Percentiles rank a stretch among this genome's conserved stretches.
These are phyloP conservation scores for Muricea muricata DNA, from an alignment of 92 coral and sea anemone species.

Conservation along the genomic window DNA sequence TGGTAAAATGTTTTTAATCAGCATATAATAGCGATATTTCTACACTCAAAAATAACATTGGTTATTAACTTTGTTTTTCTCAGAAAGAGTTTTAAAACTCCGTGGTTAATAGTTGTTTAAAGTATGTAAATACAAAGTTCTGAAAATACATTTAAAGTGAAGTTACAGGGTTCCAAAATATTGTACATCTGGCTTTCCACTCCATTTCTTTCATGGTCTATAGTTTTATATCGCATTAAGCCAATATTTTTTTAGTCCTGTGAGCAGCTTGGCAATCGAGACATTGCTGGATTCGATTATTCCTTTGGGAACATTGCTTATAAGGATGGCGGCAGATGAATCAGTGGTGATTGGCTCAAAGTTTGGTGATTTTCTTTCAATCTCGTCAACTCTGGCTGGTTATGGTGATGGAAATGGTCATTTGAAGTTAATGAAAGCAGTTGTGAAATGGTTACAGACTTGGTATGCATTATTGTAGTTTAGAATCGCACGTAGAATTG, in stretches of 20 bases:
- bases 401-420: constrained; percentile 93
- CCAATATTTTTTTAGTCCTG: constrained; percentile 67
- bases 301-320: constrained; percentile 83
- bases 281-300: constrained; percentile 74
- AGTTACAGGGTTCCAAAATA: no score
- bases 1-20: no score
- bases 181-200: no score
- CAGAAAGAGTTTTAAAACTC: no score
- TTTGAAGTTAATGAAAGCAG: constrained; percentile 80
- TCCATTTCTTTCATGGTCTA: no score
- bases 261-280: constrained; percentile 64
- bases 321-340: constrained; percentile 72
- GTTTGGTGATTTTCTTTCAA: constrained; percentile 86
- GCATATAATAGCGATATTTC: no score
- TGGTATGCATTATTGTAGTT: constrained; percentile 68
- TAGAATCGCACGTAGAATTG: neutral
- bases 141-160: no score
- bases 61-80: no score
- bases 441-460: constrained; percentile 85
- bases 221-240: no score
- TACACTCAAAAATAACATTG: no score
- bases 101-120: no score
- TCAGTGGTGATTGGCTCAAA: constrained; percentile 82
- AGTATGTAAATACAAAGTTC: no score
- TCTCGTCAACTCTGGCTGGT: constrained; percentile 86